A percentile compares a stretch with the other conserved stretches of the same genome.
Evolutionary conservation across 1,140 invertebrate genomes (phyloP).

Genomic region (Anastatus disparis): DNA sequence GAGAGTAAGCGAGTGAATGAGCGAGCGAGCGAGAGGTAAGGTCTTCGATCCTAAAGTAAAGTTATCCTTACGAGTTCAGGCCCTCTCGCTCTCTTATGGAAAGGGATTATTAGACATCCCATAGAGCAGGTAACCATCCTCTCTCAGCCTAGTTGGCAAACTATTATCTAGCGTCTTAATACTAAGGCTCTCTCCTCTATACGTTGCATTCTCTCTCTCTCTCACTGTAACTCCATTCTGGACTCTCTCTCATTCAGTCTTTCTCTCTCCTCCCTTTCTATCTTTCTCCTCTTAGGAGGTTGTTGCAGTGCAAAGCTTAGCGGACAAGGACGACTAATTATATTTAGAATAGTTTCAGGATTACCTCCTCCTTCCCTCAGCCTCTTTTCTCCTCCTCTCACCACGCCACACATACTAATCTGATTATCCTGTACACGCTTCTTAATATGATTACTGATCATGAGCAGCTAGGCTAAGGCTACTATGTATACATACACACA

Average conservation of each 20-base stretch:
- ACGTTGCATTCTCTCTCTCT: background rate
- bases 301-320: background rate
- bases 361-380: too few species aligned
- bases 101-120: conserved; percentile 67
- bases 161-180: conserved; percentile 67
- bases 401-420: conserved; percentile 63
- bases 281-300: background rate
- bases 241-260: conserved; percentile 16
- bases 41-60: conserved; percentile 51
- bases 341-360: conserved; percentile 69
- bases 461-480: too few species aligned
- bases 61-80: conserved; percentile 63
- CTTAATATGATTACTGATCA: conserved; percentile 69
- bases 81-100: too few species aligned
- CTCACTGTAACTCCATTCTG: conserved; percentile 5
- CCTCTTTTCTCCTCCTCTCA: too few species aligned
- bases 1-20: background rate
- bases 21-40: background rate
- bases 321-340: conserved; percentile 66
- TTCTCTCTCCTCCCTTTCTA: conserved; percentile 1
- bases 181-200: conserved; percentile 7
- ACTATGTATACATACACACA: too few species aligned
- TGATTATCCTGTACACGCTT: conserved; percentile 67
- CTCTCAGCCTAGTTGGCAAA: conserved; percentile 64
- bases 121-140: conserved; percentile 63